Conservation (phyloP, 2,113 vertebrate genomes). For the Platichthys stellatus region DNA sequence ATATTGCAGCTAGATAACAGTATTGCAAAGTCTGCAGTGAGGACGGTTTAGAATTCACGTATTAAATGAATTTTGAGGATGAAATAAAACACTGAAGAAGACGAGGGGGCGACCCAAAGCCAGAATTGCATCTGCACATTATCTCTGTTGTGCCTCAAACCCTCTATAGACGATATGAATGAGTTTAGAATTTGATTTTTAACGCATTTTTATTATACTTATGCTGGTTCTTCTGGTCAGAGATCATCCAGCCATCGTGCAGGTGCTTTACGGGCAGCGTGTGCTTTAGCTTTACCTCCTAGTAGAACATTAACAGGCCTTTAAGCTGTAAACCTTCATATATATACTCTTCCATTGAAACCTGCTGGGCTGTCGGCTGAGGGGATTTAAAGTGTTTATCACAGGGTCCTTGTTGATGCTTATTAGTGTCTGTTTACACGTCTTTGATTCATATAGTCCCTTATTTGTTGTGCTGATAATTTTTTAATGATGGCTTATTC, state of each 20-base stretch:
- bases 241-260: neutral
- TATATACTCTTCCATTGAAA: neutral
- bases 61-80: neutral
- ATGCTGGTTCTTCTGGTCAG: neutral
- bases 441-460: neutral
- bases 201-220: neutral
- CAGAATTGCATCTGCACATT: neutral
- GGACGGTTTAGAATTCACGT: too few species aligned
- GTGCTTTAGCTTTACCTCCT: neutral
- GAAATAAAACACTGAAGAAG: neutral
- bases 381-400: too few species aligned
- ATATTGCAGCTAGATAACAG: slow-evolving; percentile 1
- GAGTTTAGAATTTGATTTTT: neutral
- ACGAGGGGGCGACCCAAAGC: too few species aligned
- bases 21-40: neutral
- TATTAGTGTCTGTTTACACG: too few species aligned
- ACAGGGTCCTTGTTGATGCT: too few species aligned
- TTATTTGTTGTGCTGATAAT: neutral
- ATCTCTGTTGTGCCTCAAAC: neutral
- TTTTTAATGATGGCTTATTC: neutral
- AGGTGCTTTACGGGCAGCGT: neutral
- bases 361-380: too few species aligned
- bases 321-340: neutral
- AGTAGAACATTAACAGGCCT: neutral
- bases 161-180: neutral